phyloP scores from a whole-genome alignment of 2,888 invertebrate genomes.

The Hemistola chrysoprasaria region DNA sequence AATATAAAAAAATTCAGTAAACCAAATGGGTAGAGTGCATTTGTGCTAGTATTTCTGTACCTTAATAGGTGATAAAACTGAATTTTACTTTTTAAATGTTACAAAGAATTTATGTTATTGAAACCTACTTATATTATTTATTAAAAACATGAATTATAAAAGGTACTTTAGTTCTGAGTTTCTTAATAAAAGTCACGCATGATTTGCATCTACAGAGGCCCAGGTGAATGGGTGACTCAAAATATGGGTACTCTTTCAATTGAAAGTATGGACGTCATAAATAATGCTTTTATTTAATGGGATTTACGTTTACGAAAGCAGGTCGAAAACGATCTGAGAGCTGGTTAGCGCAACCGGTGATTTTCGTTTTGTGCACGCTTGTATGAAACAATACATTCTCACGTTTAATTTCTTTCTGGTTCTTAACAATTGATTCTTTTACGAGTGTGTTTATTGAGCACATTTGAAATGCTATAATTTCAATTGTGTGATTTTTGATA shows the following conservation, averaged over 20 bases:
- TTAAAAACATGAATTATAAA: conserved; percentile 18
- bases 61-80: no score
- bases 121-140: conserved; percentile 10
- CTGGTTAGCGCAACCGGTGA: conserved; percentile 72
- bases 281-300: conserved; percentile 73
- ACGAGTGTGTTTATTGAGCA: conserved; percentile 80
- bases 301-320: conserved; percentile 74
- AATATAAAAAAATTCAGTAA: no score
- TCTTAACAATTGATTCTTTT: conserved; percentile 77
- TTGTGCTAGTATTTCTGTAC: no score
- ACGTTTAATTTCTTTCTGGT: conserved; percentile 80
- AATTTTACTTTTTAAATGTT: no score
- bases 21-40: no score
- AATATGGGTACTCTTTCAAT: conserved; percentile 62
- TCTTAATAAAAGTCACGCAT: conserved; percentile 44
- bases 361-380: conserved; percentile 76
- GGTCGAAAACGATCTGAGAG: conserved; percentile 78
- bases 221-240: conserved; percentile 43
- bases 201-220: conserved; percentile 45
- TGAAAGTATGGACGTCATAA: conserved; percentile 58
- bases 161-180: conserved; percentile 17
- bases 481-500: conserved; percentile 60
- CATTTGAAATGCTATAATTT: conserved; percentile 70
- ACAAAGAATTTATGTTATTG: neutral
- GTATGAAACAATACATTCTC: conserved; percentile 81